Evolutionary conservation across 2,797 vertebrate species (phyloP), one percentile per base, ranked within the genome.

Genomic region (Acomys russatus): DNA sequence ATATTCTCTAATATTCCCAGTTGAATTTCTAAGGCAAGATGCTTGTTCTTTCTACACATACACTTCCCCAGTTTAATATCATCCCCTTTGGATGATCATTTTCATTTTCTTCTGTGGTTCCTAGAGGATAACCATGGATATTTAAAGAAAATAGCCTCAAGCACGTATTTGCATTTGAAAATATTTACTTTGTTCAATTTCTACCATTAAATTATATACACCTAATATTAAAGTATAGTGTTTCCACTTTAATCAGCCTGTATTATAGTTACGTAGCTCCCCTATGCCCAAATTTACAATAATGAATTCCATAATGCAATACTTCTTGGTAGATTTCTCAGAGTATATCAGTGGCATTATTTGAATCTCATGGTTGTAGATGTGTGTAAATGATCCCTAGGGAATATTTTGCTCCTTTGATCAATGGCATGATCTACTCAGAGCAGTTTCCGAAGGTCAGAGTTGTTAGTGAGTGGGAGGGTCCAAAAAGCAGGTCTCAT

Each of bases 1-100:
- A 30, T 30, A 33, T 54, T 33, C 0, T 17, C 11, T 3, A 4
- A 0, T 33, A 33, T 9, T 49, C 35, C 9, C 38, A 4, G 0
- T n/a, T 92, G 8, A 54, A 3, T 68, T 88, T 68, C 56, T 90
- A n/a, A 85, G 51, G n/a, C 8, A 92, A 35, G 38, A 17, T 17
- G 8, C 2, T 54, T 14, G 8, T 51, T 28, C 15, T 22, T 63
- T 44, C 38, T 51, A 79, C 8, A 78, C 3, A 63, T 1, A 1
- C 4, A 6, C 10, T n/a, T 59, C 17, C 1, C 0, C 3, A 2
- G 25, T 66, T 91, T 59, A 38, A 90, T 89, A 35, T 66, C 7
- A 61, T 2, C 7, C 11, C 9, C 1, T 25, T 49, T 51, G 9
- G 22, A 71, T 1, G 1, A 2, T 38, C 18, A 35, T 30, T 59